Evolutionary conservation across 2,888 invertebrate species (phyloP).

Genomic region (Agriopis aurantiaria): DNA sequence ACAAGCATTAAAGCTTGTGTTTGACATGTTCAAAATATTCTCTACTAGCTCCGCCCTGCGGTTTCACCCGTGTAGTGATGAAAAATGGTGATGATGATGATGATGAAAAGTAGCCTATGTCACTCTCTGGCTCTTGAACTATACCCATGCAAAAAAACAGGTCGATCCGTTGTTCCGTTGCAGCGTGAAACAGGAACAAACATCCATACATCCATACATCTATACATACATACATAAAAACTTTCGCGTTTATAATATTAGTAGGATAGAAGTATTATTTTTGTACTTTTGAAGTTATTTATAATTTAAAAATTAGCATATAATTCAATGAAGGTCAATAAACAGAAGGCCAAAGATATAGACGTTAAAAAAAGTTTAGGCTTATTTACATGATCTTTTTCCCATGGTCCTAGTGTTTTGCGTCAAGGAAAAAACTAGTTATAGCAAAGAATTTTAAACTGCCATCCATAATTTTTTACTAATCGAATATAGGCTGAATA

Average conservation of each 20-base stretch:
- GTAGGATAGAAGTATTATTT: not conserved
- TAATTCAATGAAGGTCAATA: not conserved
- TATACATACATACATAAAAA: too few species aligned
- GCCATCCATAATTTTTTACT: constrained; percentile 9
- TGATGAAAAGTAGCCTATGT: too few species aligned
- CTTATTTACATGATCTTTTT: constrained; percentile 19
- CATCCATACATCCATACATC: too few species aligned
- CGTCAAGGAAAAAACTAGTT: constrained; percentile 26
- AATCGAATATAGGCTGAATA: constrained; percentile 8
- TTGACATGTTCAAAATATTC: not conserved
- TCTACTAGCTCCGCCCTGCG: too few species aligned
- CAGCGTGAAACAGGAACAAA: too few species aligned
- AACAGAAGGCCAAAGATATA: not conserved
- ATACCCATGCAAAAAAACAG: too few species aligned
- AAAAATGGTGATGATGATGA: too few species aligned
- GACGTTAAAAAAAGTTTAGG: not conserved
- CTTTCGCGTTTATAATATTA: too few species aligned
- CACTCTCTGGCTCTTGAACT: too few species aligned
- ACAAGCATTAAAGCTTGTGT: not conserved
- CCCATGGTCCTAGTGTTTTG: constrained; percentile 13
- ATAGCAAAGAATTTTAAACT: constrained; percentile 5
- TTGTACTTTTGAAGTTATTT: not conserved
- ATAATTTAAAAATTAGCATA: not conserved
- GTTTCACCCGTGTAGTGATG: too few species aligned
- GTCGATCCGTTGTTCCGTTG: too few species aligned